Base-by-base conservation (phyloP, 2,888 invertebrate genomes). In the Leptothorax acervorum region DNA sequence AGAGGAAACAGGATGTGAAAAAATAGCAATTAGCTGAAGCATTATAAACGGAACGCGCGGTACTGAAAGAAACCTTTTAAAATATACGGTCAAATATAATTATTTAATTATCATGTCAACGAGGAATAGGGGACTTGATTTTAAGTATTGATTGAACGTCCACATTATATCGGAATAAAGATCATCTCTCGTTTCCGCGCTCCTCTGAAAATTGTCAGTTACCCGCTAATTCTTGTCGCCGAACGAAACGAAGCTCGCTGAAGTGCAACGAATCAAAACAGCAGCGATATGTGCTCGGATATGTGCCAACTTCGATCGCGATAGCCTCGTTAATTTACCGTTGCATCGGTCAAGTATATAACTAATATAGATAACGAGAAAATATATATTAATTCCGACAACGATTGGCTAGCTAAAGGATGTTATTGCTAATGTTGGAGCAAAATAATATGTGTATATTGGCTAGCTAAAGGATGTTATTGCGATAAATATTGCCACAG, bases 1-100 rank as follows among this genome's bases (percentile, higher is more conserved):
- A 39, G 42, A 71, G 45, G 35, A 79, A 66, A 48, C 68, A 55
- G 55, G 48, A 57, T 55, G 57, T 68, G 45, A 55, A 57, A 79
- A 57, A 55, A 35, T 8, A 55, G 28, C 42, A 11, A 48, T 23
- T 66, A 65, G 63, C 6, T 39, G 42, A 12, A 23, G 63, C 63
- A 23, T 65, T 42, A 42, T 23, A 65, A 15, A 42, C 23, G 23
- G 42, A 42, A 23, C 65, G 23, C 15, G 62, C 62, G 18, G 0
- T 31, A 31, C 18, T 60, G 12, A 8, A 42, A 6, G 39, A 12
- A 4, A 15, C 12, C 23, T 65, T 42, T 65, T 42, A 23, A 53
- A n/a, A 28, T 23, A n/a, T 15, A 53, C 8, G 23, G 15, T 55
- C 53, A 4, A 55, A 55, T 3, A 15, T 42, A 18, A 55, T 39